Conservation (phyloP, 1,140 invertebrate species). For the Drosophila varians region DNA sequence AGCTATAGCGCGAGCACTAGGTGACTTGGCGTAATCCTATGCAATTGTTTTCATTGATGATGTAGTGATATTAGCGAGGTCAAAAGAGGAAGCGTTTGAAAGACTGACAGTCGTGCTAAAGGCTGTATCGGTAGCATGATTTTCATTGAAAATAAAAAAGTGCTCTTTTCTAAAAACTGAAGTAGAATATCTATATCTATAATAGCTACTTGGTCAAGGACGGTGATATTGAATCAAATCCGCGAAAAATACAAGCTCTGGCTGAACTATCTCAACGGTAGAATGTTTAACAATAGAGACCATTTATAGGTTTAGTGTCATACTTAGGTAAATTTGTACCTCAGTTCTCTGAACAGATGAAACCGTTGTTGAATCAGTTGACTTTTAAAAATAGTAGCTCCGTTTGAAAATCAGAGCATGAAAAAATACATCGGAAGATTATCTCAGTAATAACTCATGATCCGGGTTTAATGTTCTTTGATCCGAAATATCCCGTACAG, state of each 20-base stretch:
- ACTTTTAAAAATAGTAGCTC: neutral
- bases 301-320: no score
- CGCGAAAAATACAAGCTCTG: no score
- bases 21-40: no score
- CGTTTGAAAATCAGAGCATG: neutral
- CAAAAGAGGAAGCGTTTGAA: neutral
- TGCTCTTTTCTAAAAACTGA: constrained; percentile 4
- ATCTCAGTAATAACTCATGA: neutral
- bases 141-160: neutral
- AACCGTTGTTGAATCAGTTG: neutral
- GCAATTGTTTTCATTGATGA: neutral
- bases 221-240: constrained; percentile 4
- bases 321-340: neutral
- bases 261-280: no score
- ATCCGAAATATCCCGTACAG: no score
- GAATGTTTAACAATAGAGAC: no score
- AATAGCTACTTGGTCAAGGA: neutral
- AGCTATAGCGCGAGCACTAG: no score
- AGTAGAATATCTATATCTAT: neutral
- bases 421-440: neutral
- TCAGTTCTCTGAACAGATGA: neutral
- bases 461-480: no score
- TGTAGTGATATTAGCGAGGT: neutral
- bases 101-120: neutral
- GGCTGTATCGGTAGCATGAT: neutral